A percentile compares a stretch with the other conserved stretches of the same genome.
Conservation (phyloP, 2,113 vertebrate genomes). For the Danionella cerebrum region DNA sequence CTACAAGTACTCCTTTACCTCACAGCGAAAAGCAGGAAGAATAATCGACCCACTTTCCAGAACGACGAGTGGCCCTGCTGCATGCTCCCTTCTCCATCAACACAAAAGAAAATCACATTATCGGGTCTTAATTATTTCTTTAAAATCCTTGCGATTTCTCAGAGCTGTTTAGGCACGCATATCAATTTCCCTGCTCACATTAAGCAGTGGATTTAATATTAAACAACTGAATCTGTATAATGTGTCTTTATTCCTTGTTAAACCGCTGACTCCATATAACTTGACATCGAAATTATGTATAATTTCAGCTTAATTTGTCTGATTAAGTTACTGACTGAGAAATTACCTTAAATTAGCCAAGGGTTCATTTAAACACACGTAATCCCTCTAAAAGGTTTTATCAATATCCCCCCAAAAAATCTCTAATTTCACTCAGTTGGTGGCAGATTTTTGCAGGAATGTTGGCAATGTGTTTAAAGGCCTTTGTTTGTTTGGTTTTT, state of each 20-base stretch:
- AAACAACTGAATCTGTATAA: not conserved
- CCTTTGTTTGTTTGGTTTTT: slow-evolving; percentile 6
- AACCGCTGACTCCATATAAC: slow-evolving; percentile 36
- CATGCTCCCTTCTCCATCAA: not conserved
- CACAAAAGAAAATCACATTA: not conserved
- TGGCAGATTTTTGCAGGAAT: not conserved
- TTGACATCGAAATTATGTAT: slow-evolving; percentile 45
- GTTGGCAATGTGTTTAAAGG: not conserved
- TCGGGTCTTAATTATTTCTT: not conserved
- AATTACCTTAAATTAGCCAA: slow-evolving; percentile 34
- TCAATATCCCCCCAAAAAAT: no score
- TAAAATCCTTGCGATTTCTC: not conserved
- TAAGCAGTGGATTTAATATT: not conserved
- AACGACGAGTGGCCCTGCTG: not conserved
- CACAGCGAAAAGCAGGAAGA: slow-evolving; percentile 3
- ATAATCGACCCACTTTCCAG: slow-evolving; percentile 16
- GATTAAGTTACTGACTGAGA: slow-evolving; percentile 24
- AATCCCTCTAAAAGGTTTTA: no score
- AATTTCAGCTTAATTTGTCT: slow-evolving; percentile 48
- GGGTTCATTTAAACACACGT: not conserved
- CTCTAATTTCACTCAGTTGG: not conserved
- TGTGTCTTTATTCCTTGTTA: no score
- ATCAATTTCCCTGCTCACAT: not conserved
- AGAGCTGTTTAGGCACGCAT: not conserved
- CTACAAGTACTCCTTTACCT: not conserved